These are phyloP conservation scores for Drosophila ezoana DNA, from an alignment of 2,888 invertebrate species.

Conservation along the genomic window DNA sequence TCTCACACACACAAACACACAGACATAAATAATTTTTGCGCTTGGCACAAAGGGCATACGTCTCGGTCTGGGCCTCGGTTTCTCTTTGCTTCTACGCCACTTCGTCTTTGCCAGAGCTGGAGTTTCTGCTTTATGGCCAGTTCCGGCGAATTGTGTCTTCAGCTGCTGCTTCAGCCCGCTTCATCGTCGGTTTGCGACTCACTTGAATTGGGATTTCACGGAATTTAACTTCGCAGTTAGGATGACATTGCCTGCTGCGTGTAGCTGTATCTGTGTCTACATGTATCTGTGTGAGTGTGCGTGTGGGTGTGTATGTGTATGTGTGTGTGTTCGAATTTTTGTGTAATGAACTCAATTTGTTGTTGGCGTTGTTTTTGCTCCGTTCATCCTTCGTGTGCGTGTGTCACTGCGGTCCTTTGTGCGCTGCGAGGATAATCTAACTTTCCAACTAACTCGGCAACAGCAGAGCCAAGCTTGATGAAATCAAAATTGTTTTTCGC, in stretches of 20 bases:
- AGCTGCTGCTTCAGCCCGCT: conserved; percentile 58
- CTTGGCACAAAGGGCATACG: conserved; percentile 56
- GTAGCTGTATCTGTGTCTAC: conserved; percentile 15
- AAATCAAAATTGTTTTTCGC: conserved; percentile 62
- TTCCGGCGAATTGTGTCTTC: conserved; percentile 78
- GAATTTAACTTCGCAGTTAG: conserved; percentile 77
- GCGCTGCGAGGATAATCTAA: conserved; percentile 68
- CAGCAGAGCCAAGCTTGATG: conserved; percentile 29
- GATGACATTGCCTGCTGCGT: conserved; percentile 67
- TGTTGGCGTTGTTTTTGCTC: conserved; percentile 23
- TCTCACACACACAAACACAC: background rate
- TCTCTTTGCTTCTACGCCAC: conserved; percentile 27
- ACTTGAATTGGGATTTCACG: conserved; percentile 78
- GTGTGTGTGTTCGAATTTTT: conserved; percentile 37
- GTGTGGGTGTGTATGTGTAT: conserved; percentile 24
- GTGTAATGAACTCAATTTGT: conserved; percentile 59
- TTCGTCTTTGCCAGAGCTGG: conserved; percentile 45
- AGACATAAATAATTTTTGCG: conserved; percentile 26
- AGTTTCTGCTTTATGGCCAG: conserved; percentile 75
- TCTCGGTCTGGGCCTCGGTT: conserved; percentile 51
- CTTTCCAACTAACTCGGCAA: conserved; percentile 72
- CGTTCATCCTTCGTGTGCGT: conserved; percentile 21
- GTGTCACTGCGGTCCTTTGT: conserved; percentile 42
- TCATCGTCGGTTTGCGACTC: conserved; percentile 55
- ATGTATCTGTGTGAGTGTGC: conserved; percentile 1